Evolutionary conservation across 64 coral and sea anemone species (phyloP), one percentile per base, ranked within the genome.

Genomic region (Porites australiensis): DNA sequence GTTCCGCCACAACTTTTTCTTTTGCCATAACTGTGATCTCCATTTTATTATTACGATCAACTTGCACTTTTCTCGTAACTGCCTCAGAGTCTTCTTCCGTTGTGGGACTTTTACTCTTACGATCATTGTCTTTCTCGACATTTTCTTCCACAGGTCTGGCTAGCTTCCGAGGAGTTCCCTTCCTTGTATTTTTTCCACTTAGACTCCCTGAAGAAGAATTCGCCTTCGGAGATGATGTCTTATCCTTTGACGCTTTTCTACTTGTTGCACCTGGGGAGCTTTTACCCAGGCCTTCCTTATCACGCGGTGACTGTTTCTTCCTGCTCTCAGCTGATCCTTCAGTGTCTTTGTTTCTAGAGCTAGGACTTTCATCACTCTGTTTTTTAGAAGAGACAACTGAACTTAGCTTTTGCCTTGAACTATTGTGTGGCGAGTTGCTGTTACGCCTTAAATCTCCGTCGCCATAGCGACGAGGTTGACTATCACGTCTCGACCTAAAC

Each of bases 81-180:
- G 11, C 51, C 58, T 47, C 63, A 9, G 46, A 50, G 18, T 52
- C 16, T 8, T 84, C 51, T 47, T 15, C 58, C 46, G 50, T 20
- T 51, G 63, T 18, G 46, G 59, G 16, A 19, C 46, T 46, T 19
- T 10, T n/a, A 5, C 3, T 16, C 16, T 15, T 51, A 18, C 44
- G 47, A 50, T 6, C 47, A 6, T 3, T 47, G 19, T 16, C 47
- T 19, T 2, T n/a, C 73, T 76, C 63, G 21, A 51, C 58, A 43
- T 66, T 66, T 46, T 84, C 45, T 50, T 84, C 81, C 23, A 18
- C 62, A 50, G 81, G 45, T 51, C 81, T 20, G 14, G 61, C 8
- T 4, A 84, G 45, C 23, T 84, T 84, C 47, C 81, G 45, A 21
- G 81, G 81, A 18, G 67, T 69, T 50, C 81, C 64, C 13, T 84